phyloP scores from a whole-genome alignment of 2,797 vertebrate species.

The Halcyon badia region DNA sequence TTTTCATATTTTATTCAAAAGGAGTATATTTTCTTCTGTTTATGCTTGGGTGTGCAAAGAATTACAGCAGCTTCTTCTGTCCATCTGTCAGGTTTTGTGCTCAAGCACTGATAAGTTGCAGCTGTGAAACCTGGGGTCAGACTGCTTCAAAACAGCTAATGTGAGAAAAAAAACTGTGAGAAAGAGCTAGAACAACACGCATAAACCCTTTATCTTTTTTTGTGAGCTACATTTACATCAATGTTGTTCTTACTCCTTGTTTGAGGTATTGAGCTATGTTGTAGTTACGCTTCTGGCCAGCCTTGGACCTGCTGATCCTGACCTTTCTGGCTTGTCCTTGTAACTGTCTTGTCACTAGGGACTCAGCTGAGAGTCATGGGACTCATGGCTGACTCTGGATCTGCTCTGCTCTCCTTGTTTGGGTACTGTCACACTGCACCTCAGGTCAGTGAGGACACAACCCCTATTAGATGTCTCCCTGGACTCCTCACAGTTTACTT shows the following conservation, averaged over 20 bases:
- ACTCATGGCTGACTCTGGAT: background rate
- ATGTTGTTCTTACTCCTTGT: background rate
- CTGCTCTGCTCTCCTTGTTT: background rate
- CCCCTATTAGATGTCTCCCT: background rate
- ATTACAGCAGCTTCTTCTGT: background rate
- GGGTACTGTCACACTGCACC: background rate
- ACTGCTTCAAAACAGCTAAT: background rate
- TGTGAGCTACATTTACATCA: background rate
- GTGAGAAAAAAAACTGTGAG: background rate
- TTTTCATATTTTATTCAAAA: background rate
- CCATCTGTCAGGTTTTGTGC: background rate
- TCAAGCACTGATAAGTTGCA: background rate
- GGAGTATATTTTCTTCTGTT: background rate
- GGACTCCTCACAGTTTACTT: background rate
- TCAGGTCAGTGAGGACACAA: background rate
- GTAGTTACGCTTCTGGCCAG: background rate
- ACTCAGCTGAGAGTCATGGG: accelerated
- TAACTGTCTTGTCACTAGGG: background rate
- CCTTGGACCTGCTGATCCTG: background rate
- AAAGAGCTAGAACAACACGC: background rate
- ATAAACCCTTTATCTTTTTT: too few species aligned
- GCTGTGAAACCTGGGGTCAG: background rate
- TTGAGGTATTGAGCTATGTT: background rate
- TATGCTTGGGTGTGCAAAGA: background rate
- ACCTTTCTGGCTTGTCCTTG: background rate